A percentile compares a stretch with the other conserved stretches of the same genome.
Conservation (phyloP, 2,888 invertebrate genomes). For the Odontocerum albicorne region DNA sequence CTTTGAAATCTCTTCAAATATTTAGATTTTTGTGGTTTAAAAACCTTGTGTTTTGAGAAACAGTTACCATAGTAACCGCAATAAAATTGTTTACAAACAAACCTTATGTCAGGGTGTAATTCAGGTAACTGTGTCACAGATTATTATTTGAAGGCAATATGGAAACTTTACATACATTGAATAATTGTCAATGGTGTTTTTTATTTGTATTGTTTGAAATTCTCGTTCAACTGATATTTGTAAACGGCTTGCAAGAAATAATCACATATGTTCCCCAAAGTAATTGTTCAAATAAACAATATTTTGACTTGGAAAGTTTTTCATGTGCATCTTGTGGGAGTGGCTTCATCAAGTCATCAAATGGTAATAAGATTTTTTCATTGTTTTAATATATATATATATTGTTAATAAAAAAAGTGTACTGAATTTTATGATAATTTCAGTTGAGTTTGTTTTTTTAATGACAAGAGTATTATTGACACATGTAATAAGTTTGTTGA, state of each 20-base stretch:
- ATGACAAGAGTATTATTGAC: too few species aligned
- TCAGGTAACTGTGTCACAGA: too few species aligned
- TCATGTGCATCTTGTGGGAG: constrained; percentile 49
- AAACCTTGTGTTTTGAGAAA: background rate
- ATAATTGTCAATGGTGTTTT: too few species aligned
- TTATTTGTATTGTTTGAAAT: background rate
- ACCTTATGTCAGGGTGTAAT: too few species aligned
- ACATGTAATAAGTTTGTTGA: too few species aligned
- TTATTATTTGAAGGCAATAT: too few species aligned
- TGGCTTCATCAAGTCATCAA: constrained; percentile 19
- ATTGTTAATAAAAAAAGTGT: too few species aligned
- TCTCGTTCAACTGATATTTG: background rate
- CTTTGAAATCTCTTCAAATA: background rate
- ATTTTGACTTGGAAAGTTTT: constrained; percentile 52
- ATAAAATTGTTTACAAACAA: background rate
- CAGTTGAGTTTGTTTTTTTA: too few species aligned
- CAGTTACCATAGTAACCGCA: constrained; percentile 15
- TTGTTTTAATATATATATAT: too few species aligned
- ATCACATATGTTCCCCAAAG: constrained; percentile 32
- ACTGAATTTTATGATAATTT: too few species aligned
- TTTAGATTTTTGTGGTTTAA: background rate
- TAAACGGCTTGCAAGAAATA: constrained; percentile 21
- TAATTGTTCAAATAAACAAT: constrained; percentile 50
- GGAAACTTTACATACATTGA: background rate
- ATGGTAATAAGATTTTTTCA: too few species aligned